A percentile compares a stretch with the other conserved stretches of the same genome.
Conservation (phyloP, 1,140 invertebrate species). For the Adoxophyes honmai region DNA sequence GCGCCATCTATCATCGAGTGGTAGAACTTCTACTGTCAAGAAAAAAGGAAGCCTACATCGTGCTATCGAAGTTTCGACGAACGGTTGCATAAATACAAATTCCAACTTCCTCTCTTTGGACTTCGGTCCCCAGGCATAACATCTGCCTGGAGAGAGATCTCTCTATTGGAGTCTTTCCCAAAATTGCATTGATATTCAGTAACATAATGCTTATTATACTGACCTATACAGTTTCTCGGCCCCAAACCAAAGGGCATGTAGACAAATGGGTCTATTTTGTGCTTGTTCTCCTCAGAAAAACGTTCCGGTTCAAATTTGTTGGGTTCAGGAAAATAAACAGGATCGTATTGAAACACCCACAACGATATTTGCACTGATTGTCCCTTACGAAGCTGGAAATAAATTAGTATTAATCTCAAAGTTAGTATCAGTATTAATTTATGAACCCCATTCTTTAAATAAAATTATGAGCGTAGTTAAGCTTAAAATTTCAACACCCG, state of each 20-base stretch:
- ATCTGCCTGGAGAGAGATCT: too few species aligned
- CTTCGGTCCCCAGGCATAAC: too few species aligned
- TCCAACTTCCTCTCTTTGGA: too few species aligned
- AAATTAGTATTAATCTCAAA: conserved; percentile 16
- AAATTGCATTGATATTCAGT: too few species aligned
- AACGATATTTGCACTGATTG: conserved; percentile 63
- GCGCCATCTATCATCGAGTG: too few species aligned
- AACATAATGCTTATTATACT: conserved; percentile 15
- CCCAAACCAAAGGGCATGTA: conserved; percentile 80
- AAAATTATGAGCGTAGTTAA: background rate
- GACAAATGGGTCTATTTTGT: conserved; percentile 57
- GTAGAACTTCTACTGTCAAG: too few species aligned
- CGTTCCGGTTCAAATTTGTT: conserved; percentile 76
- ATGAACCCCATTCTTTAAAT: background rate
- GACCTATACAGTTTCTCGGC: conserved; percentile 80
- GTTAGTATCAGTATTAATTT: background rate
- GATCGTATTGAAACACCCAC: conserved; percentile 72
- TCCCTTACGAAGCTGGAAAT: conserved; percentile 41
- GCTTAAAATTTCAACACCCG: too few species aligned
- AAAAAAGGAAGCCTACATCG: too few species aligned
- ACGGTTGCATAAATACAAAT: too few species aligned
- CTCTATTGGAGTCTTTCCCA: too few species aligned
- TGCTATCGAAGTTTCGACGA: too few species aligned
- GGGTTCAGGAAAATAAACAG: conserved; percentile 73
- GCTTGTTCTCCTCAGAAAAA: conserved; percentile 72